A percentile compares a stretch with the other conserved stretches of the same genome.
These are phyloP conservation scores for Drosophila athabasca DNA, from an alignment of 1,140 invertebrate species.

Conservation along the genomic window DNA sequence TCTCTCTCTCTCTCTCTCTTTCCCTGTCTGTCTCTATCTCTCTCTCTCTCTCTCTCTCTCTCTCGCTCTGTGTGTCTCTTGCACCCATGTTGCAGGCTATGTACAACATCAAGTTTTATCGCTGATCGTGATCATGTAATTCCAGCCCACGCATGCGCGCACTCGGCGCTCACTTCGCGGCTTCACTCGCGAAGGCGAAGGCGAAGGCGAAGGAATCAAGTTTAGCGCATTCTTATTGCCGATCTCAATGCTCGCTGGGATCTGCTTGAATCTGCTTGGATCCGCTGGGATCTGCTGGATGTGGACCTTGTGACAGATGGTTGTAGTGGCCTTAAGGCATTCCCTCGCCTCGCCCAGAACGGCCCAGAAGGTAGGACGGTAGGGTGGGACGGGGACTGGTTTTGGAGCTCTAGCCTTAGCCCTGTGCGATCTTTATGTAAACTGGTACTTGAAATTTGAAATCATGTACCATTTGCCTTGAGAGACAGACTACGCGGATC, in stretches of 20 bases:
- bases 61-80: constrained; percentile 3
- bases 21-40: constrained; percentile 3
- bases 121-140: constrained; percentile 83
- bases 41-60: constrained; percentile 9
- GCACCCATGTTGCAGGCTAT: constrained; percentile 63
- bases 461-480: constrained; percentile 82
- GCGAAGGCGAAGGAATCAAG: constrained; percentile 66
- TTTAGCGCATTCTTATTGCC: constrained; percentile 81
- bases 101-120: constrained; percentile 83
- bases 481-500: constrained; percentile 52
- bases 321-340: constrained; percentile 65
- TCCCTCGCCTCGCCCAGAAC: constrained; percentile 56
- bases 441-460: constrained; percentile 82
- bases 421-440: constrained; percentile 70
- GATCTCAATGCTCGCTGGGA: constrained; percentile 5
- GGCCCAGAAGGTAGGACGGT: constrained; percentile 13
- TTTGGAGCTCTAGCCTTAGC: constrained; percentile 55
- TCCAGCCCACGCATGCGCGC: constrained; percentile 83
- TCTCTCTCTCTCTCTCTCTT: constrained; percentile 18
- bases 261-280: constrained; percentile 4
- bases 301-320: constrained; percentile 75
- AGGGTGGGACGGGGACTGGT: constrained; percentile 36
- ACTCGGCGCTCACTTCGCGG: constrained; percentile 56
- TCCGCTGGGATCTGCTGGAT: constrained; percentile 24
- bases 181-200: constrained; percentile 31